Evolutionary conservation across 2,888 invertebrate species (phyloP), one percentile per base, ranked within the genome.

Genomic region (Eristalis intricaria): DNA sequence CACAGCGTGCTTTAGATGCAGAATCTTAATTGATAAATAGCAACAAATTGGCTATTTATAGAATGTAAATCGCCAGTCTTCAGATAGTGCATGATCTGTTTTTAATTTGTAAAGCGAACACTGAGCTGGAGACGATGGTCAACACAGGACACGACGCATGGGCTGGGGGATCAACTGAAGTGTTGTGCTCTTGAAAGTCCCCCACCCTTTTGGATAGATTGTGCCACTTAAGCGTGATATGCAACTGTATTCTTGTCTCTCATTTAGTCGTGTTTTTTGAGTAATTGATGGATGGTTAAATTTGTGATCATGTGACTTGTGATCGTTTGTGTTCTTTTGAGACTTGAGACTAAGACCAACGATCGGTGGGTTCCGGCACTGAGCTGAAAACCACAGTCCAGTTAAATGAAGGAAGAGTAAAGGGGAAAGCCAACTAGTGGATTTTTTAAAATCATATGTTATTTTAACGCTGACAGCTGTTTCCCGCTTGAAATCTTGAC

Each of bases 11-110:
- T 50, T 74, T 64, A 50, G 50, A 69, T 60, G 81, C 50, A 70
- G 70, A 86, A 86, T 86, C 65, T 83, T 74, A 83, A 82, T 86
- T 86, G 77, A 86, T 86, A 85, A 81, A 85, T 76, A 78, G 56
- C 73, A 86, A 82, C 74, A 86, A 75, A 70, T 75, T 78, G 70
- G 10, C 58, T 86, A 83, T 86, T 83, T 86, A 83, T 86, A 86
- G 83, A 86, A 83, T 29, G 60, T 50, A 78, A 86, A 86, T 75
- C 70, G 74, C 29, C 70, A 63, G 64, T 70, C 65, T 70, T 76
- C 73, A 70, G 73, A 85, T 70, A 69, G 65, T 70, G 64, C 69
- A 76, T 65, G 74, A 71, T 79, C 76, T 76, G 83, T 75, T 78
- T 86, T 77, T 69, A 77, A 85, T 82, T 85, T 84, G 66, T 63